phyloP scores from a whole-genome alignment of 2,113 vertebrate genomes.

The Myotis brandtii region DNA sequence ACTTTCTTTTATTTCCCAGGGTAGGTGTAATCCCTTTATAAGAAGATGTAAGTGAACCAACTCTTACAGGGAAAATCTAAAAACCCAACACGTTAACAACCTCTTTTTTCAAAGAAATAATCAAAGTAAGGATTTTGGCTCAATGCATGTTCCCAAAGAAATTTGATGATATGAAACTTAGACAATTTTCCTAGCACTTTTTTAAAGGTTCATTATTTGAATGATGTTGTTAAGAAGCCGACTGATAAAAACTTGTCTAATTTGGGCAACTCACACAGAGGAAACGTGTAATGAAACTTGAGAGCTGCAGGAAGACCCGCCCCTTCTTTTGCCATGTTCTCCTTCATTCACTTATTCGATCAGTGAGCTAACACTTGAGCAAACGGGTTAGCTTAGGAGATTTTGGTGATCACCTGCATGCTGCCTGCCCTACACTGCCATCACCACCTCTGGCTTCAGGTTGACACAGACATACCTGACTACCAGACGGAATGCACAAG shows the following conservation, averaged over 20 bases:
- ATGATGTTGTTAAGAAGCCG: neutral
- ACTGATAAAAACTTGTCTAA: neutral
- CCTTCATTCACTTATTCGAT: neutral
- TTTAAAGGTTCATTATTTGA: neutral
- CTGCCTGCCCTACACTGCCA: rapidly evolving
- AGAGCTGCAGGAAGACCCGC: neutral
- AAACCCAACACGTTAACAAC: neutral
- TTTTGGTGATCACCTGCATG: rapidly evolving
- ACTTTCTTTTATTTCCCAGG: neutral
- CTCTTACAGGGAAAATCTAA: neutral
- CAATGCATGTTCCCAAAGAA: neutral
- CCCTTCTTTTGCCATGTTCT: rapidly evolving
- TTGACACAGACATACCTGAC: rapidly evolving
- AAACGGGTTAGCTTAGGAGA: neutral
- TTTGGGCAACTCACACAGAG: neutral
- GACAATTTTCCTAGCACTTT: neutral
- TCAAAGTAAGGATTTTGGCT: neutral
- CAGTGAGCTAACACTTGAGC: neutral
- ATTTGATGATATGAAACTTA: neutral
- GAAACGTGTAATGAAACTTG: neutral
- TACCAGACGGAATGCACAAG: neutral
- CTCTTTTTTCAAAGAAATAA: neutral
- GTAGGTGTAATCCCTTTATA: constrained; percentile 12
- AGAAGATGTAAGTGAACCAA: constrained; percentile 61
- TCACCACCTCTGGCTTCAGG: too few species aligned